Conservation (phyloP, 2,797 vertebrate genomes). For the Eleutherodactylus coqui region DNA sequence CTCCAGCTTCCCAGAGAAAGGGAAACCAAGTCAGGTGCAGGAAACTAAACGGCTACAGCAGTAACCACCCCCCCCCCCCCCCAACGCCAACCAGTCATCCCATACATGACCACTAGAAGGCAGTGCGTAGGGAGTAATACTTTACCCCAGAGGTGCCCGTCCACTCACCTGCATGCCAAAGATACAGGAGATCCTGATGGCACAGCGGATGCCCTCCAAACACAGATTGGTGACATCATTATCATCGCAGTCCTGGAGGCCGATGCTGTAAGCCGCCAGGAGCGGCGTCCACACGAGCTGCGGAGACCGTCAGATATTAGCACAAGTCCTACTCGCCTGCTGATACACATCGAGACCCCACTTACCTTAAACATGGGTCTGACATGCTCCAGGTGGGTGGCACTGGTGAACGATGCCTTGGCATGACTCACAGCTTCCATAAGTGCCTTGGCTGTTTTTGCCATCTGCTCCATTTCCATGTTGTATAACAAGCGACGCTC, state of each 20-base stretch:
- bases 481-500: conserved; percentile 93
- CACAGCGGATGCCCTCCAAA: conserved; percentile 94
- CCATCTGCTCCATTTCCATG: conserved; percentile 98
- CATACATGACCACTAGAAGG: too few relatives aligned
- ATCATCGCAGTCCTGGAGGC: conserved; percentile 96
- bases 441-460: conserved; percentile 94
- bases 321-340: background rate
- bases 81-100: too few relatives aligned
- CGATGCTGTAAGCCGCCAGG: conserved; percentile 93
- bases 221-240: conserved; percentile 92
- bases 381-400: conserved; percentile 94
- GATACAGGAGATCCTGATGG: conserved; percentile 92
- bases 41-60: too few relatives aligned
- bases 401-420: conserved; percentile 94
- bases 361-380: conserved; percentile 97
- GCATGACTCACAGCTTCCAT: conserved; percentile 98
- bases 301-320: background rate
- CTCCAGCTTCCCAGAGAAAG: conserved; percentile 81
- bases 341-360: background rate
- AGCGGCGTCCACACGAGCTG: conserved; percentile 95
- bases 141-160: background rate
- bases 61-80: too few relatives aligned
- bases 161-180: conserved; percentile 93
- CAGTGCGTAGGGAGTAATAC: too few relatives aligned
- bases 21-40: background rate